phyloP scores from a whole-genome alignment of 2,888 invertebrate genomes.

The Phalangium opilio region DNA sequence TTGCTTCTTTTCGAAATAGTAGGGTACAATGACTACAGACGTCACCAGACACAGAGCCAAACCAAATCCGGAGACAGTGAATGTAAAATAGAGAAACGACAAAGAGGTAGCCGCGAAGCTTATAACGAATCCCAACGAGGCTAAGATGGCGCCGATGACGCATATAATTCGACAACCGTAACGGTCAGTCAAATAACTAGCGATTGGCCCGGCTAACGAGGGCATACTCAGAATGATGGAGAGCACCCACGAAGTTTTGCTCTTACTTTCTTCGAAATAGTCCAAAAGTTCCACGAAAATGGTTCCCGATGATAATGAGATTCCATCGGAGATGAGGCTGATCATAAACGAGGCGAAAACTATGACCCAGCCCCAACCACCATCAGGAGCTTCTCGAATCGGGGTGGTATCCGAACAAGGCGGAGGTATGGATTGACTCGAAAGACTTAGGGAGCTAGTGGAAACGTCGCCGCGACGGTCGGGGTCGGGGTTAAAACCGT shows the following conservation, averaged over 20 bases:
- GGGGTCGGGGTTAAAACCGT: not conserved
- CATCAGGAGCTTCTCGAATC: slow-evolving; percentile 44
- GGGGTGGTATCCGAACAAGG: not conserved
- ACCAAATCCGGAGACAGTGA: slow-evolving; percentile 70
- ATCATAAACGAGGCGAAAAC: slow-evolving; percentile 76
- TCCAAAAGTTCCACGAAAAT: slow-evolving; percentile 70
- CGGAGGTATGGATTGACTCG: not conserved
- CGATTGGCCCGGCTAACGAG: slow-evolving; percentile 65
- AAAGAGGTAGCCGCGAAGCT: slow-evolving; percentile 56
- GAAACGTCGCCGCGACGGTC: not conserved
- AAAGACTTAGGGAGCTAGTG: not conserved
- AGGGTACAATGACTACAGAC: slow-evolving; percentile 78
- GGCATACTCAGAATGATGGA: slow-evolving; percentile 85
- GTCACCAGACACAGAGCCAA: slow-evolving; percentile 69
- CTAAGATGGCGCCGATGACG: slow-evolving; percentile 57
- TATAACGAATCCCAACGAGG: slow-evolving; percentile 57
- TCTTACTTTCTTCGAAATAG: slow-evolving; percentile 66
- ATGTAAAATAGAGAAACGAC: slow-evolving; percentile 60
- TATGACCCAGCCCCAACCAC: slow-evolving; percentile 86
- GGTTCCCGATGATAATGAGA: slow-evolving; percentile 81
- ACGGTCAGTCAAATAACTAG: slow-evolving; percentile 63
- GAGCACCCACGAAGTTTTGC: slow-evolving; percentile 78
- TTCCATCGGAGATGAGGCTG: slow-evolving; percentile 78
- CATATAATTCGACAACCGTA: slow-evolving; percentile 68
- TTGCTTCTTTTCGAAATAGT: slow-evolving; percentile 69